Evolutionary conservation across 1,140 invertebrate species (phyloP).

Genomic region (Linepithema humile): DNA sequence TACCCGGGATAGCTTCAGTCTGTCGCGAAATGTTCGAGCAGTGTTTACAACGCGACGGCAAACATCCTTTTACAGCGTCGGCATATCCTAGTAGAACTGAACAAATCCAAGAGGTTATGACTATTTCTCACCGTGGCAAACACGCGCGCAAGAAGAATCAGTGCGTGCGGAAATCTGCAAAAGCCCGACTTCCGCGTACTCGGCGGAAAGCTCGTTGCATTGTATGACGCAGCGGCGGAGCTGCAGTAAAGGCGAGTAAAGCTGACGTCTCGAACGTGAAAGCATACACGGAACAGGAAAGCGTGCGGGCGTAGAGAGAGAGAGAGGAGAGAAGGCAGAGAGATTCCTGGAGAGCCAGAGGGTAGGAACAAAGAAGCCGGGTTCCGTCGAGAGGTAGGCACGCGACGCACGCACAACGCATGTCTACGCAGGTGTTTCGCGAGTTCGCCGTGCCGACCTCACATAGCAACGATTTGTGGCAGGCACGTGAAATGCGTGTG

Average conservation of each 20-base stretch:
- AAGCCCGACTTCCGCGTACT: constrained; percentile 29
- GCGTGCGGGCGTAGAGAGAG: too few species aligned
- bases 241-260: constrained; percentile 23
- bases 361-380: constrained; percentile 43
- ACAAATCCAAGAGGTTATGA: constrained; percentile 11
- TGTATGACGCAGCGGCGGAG: constrained; percentile 12
- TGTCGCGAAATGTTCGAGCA: background rate
- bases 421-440: constrained; percentile 55
- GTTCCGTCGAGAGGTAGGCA: constrained; percentile 43
- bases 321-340: constrained; percentile 10
- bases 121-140: background rate
- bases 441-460: constrained; percentile 46
- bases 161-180: constrained; percentile 40
- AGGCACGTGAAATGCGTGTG: constrained; percentile 25
- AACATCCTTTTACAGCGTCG: constrained; percentile 21
- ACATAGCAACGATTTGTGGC: constrained; percentile 42
- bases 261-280: constrained; percentile 36
- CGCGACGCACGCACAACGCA: constrained; percentile 53
- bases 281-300: constrained; percentile 40
- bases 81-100: background rate
- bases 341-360: constrained; percentile 37
- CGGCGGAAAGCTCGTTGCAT: constrained; percentile 26
- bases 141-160: constrained; percentile 4
- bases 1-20: background rate
- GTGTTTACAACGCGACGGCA: background rate